These are phyloP conservation scores for Apodemus speciosus DNA, from an alignment of 2,113 vertebrate species.

Conservation along the genomic window DNA sequence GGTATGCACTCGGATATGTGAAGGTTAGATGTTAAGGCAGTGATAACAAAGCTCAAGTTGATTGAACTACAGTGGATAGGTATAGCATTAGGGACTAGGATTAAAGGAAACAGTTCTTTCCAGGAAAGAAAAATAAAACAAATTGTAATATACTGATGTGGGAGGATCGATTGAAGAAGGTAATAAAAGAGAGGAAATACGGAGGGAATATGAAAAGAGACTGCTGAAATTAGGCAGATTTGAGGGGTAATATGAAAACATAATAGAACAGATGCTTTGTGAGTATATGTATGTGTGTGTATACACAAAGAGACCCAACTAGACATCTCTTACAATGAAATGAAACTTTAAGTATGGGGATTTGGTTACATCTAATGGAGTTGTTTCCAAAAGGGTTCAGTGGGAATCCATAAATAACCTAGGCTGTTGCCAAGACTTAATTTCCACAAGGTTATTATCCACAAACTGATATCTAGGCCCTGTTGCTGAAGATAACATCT, in stretches of 20 bases:
- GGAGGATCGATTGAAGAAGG: background rate
- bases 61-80: background rate
- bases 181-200: background rate
- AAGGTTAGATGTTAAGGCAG: no score
- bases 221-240: background rate
- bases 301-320: background rate
- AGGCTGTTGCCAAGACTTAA: background rate
- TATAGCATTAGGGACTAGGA: background rate
- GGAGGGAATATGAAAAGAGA: background rate
- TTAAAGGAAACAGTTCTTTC: background rate
- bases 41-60: background rate
- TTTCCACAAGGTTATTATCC: background rate
- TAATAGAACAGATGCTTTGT: background rate
- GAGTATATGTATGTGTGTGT: no score
- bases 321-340: background rate
- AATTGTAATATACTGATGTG: background rate
- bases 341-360: background rate
- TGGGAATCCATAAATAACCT: background rate
- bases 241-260: background rate
- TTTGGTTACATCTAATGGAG: background rate
- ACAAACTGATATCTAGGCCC: background rate
- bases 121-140: background rate
- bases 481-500: background rate
- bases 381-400: background rate
- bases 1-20: background rate